Base-by-base conservation (phyloP, 2,888 invertebrate species). In the Andrena bucephala region DNA sequence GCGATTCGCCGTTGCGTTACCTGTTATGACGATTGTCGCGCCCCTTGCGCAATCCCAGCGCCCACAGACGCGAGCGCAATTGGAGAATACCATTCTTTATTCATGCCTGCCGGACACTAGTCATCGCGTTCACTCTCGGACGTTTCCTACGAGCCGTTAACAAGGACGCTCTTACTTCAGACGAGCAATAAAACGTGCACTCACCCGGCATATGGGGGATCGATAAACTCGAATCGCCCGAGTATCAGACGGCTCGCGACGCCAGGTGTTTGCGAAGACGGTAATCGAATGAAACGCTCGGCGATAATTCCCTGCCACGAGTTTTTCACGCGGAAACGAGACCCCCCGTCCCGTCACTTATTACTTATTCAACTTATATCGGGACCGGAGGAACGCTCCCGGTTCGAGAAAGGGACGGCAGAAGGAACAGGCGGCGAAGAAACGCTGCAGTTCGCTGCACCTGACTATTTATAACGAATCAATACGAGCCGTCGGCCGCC, bases 391-490 rank as follows among this genome's bases (percentile, higher is more conserved):
- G 24, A 65, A 59, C n/a, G n/a, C 42, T 2, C 6, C 13, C 7
- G 27, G 72, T 20, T 48, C 29, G 57, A 70, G 59, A 68, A 67
- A 60, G 57, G 31, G 67, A 24, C n/a, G 71, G 29, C 31, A 36
- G 62, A 72, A 16, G 42, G 42, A 16, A 42, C 42, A 42, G 67
- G 24, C n/a, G 68, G 29, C 36, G 36, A 68, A 70, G 62, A 67
- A 65, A 63, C 65, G 69, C 76, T 59, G 72, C 79, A 67, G 86
- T 85, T 85, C 87, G 81, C 77, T 85, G 88, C 84, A 88, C 84
- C 79, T 73, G 83, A 87, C 89, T 89, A 90, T 90, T 90, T 89
- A 90, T 89, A 88, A 86, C 88, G 78, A 87, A 89, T 89, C 90
- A 84, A 89, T 89, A 87, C 79, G 65, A 78, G 76, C 84, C 70